phyloP scores from a whole-genome alignment of 2,113 vertebrate species.

The Xerus inauris region DNA sequence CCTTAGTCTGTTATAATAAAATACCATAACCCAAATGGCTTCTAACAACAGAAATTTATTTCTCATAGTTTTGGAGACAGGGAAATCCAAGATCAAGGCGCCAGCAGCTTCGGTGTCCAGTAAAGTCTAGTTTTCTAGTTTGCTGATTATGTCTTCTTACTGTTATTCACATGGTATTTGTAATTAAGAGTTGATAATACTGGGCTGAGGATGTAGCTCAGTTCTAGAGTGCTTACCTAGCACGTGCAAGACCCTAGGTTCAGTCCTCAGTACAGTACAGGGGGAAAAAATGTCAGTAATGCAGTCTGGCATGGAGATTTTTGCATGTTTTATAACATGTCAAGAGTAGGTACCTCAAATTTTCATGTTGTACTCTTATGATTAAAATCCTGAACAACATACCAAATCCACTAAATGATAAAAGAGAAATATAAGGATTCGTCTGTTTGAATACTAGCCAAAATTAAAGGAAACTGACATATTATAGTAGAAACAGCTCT shows the following conservation, averaged over 20 bases:
- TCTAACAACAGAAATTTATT: background rate
- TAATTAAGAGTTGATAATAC: background rate
- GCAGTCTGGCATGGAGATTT: background rate
- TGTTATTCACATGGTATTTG: background rate
- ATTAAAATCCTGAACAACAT: background rate
- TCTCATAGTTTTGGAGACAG: background rate
- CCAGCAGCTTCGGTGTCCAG: background rate
- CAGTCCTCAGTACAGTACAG: background rate
- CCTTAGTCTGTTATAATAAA: background rate
- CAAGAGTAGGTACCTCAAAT: background rate
- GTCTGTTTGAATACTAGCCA: constrained; percentile 27
- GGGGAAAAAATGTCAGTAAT: background rate
- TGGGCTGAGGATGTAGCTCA: background rate
- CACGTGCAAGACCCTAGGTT: background rate
- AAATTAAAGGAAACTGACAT: constrained; percentile 47
- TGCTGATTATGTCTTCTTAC: background rate
- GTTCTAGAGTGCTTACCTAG: background rate
- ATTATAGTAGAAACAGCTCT: constrained; percentile 19
- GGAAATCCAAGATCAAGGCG: background rate
- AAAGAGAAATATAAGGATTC: background rate
- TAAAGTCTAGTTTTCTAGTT: background rate
- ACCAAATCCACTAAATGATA: background rate
- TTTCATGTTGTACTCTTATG: background rate
- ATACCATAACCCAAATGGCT: background rate
- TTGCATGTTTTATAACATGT: background rate